Evolutionary conservation across 2,113 vertebrate species (phyloP).

Genomic region (Bos javanicus): DNA sequence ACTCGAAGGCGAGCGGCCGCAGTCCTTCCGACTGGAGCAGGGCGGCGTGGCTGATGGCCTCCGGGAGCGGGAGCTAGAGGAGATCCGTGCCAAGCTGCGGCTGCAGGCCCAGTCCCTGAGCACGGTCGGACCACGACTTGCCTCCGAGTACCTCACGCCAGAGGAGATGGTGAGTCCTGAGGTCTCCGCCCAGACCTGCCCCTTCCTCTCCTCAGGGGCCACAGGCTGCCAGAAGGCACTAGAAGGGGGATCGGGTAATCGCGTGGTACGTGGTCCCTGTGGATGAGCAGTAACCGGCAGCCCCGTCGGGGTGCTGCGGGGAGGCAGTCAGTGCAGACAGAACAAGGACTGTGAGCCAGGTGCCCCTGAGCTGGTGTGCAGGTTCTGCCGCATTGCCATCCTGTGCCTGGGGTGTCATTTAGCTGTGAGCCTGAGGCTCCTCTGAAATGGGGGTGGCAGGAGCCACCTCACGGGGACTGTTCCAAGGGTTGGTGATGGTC

Average conservation of each 20-base stretch:
- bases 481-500: fast-evolving
- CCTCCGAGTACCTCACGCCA: constrained; percentile 89
- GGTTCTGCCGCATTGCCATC: background rate
- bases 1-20: constrained; percentile 91
- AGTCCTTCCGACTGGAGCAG: constrained; percentile 85
- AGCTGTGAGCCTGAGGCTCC: background rate
- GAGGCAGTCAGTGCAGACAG: background rate
- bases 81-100: constrained; percentile 84
- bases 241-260: fast-evolving
- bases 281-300: background rate
- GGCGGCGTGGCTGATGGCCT: constrained; percentile 85
- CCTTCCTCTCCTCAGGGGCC: background rate
- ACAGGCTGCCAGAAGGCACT: fast-evolving
- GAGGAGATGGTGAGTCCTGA: constrained; percentile 86
- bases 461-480: fast-evolving
- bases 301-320: fast-evolving
- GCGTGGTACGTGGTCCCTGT: fast-evolving
- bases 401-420: background rate
- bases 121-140: constrained; percentile 79
- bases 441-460: background rate
- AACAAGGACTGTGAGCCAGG: background rate
- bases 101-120: constrained; percentile 88
- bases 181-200: fast-evolving
- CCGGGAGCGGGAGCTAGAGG: constrained; percentile 87
- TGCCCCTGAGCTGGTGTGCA: background rate